These are phyloP conservation scores for Etheostoma spectabile DNA, from an alignment of 2,113 vertebrate genomes.

Conservation along the genomic window DNA sequence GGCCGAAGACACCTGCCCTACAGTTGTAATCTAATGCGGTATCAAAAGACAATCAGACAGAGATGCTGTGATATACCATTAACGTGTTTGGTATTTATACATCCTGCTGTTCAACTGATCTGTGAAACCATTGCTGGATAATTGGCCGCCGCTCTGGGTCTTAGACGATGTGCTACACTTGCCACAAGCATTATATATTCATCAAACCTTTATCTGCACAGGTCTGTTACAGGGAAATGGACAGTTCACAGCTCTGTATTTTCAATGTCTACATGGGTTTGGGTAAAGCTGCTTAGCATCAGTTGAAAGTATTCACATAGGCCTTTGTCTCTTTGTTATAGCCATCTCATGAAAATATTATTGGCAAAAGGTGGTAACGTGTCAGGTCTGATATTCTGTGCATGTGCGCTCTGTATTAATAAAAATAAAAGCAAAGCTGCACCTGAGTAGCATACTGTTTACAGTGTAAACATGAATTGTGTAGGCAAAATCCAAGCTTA, in stretches of 20 bases:
- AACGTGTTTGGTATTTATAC: conserved; percentile 21
- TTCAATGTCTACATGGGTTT: not conserved
- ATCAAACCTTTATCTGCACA: conserved; percentile 40
- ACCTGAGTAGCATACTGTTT: conserved; percentile 2
- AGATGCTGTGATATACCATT: conserved; percentile 24
- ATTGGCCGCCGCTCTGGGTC: conserved; percentile 5
- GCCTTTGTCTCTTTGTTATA: conserved; percentile 26
- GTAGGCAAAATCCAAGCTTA: conserved; percentile 19
- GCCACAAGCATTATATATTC: conserved; percentile 41
- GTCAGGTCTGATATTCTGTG: not conserved
- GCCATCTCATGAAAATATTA: conserved; percentile 38
- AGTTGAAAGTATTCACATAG: not conserved
- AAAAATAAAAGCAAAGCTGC: conserved; percentile 17
- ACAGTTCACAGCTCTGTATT: conserved; percentile 3
- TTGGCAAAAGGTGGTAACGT: conserved; percentile 17
- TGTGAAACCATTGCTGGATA: conserved; percentile 30
- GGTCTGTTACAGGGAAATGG: conserved; percentile 10
- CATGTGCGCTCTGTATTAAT: not conserved
- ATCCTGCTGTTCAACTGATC: conserved; percentile 35
- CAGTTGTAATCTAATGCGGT: conserved; percentile 31
- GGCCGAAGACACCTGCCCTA: conserved; percentile 7
- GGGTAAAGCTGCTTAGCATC: not conserved
- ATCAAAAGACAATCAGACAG: conserved; percentile 8
- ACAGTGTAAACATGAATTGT: conserved; percentile 38
- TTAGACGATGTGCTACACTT: conserved; percentile 15